Conservation (phyloP, 30 jellyfish, hydroid and myxozoan species). For the Rhopilema esculentum region DNA sequence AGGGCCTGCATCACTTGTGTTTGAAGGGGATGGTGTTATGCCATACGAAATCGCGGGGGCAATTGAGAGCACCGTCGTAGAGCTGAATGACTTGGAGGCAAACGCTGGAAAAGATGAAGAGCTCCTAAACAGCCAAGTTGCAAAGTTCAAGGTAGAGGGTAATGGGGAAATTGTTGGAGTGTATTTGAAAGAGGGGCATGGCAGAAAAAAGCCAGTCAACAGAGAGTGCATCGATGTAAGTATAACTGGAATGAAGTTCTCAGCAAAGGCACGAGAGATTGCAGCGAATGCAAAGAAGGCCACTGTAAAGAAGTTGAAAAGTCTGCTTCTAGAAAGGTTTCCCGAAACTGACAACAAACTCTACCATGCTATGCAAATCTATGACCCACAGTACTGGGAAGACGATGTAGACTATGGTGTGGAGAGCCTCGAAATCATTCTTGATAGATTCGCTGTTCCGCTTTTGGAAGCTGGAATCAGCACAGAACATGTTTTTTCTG, state of each 20-base stretch:
- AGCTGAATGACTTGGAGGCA: slow-evolving; percentile 48
- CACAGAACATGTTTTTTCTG: slow-evolving; percentile 19
- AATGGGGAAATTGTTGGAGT: not conserved
- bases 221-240: slow-evolving; percentile 13
- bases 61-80: slow-evolving; percentile 37
- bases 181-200: slow-evolving; percentile 25
- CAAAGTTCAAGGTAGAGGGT: slow-evolving; percentile 15
- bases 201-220: slow-evolving; percentile 5
- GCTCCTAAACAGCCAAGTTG: slow-evolving; percentile 62
- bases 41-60: slow-evolving; percentile 50
- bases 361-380: slow-evolving; percentile 2
- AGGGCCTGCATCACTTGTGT: slow-evolving; percentile 62
- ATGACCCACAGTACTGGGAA: slow-evolving; percentile 20
- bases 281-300: slow-evolving; percentile 17
- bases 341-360: slow-evolving; percentile 35
- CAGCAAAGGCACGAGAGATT: slow-evolving; percentile 21
- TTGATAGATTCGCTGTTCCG: slow-evolving; percentile 24
- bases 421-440: not conserved
- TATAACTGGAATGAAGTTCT: not conserved
- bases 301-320: slow-evolving; percentile 11
- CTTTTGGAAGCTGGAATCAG: slow-evolving; percentile 17
- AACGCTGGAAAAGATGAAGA: slow-evolving; percentile 64
- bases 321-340: slow-evolving; percentile 26
- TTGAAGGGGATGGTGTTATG: slow-evolving; percentile 65
- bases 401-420: slow-evolving; percentile 32